These are phyloP conservation scores for Lypha dubia DNA, from an alignment of 2,888 invertebrate species.

Conservation along the genomic window DNA sequence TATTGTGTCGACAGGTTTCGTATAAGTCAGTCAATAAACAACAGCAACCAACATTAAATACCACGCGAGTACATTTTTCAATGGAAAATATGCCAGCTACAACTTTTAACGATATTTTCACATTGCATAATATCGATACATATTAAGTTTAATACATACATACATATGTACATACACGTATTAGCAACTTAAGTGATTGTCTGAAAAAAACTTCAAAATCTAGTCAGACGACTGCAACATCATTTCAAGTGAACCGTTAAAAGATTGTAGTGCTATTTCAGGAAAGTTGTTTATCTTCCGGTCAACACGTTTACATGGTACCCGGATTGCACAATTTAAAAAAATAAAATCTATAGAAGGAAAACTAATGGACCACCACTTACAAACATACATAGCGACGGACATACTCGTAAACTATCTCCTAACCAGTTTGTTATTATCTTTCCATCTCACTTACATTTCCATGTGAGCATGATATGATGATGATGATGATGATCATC, in stretches of 20 bases:
- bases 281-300: slow-evolving; percentile 66
- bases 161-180: no score
- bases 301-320: slow-evolving; percentile 73
- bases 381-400: slow-evolving; percentile 70
- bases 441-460: neutral
- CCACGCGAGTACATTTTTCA: slow-evolving; percentile 25
- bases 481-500: slow-evolving; percentile 11
- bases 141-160: neutral
- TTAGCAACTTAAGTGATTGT: slow-evolving; percentile 27
- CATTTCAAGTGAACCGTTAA: slow-evolving; percentile 2
- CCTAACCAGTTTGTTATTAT: slow-evolving; percentile 40
- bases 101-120: neutral
- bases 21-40: neutral
- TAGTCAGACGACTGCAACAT: neutral
- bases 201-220: slow-evolving; percentile 5
- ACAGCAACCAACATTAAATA: slow-evolving; percentile 25
- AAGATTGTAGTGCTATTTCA: slow-evolving; percentile 17
- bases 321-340: slow-evolving; percentile 80
- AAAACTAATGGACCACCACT: slow-evolving; percentile 63
- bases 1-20: neutral
- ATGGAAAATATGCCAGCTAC: neutral
- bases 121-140: slow-evolving; percentile 45
- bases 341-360: no score
- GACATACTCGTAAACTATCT: neutral
- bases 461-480: neutral